These are phyloP conservation scores for Prunella strophiata DNA, from an alignment of 2,797 vertebrate genomes.

Conservation along the genomic window DNA sequence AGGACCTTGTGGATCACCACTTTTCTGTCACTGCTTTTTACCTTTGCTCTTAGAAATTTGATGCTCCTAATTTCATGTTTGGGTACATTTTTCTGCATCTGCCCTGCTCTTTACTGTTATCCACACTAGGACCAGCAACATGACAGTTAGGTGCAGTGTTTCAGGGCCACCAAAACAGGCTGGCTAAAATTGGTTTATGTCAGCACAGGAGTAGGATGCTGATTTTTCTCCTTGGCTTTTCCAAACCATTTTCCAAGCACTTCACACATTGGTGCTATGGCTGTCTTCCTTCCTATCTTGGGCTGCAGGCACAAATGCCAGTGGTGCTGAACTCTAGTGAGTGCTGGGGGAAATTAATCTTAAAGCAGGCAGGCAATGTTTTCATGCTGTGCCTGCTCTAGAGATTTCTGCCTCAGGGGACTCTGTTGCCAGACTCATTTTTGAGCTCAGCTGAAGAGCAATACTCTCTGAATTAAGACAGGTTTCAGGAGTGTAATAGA, in stretches of 20 bases:
- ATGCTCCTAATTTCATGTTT: not conserved
- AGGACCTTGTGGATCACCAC: not conserved
- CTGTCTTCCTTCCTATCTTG: not conserved
- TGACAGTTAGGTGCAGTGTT: not conserved
- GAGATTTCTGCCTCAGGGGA: not conserved
- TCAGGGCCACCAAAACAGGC: not conserved
- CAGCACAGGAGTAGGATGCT: not conserved
- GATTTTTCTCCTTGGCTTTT: not conserved
- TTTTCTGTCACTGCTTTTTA: not conserved
- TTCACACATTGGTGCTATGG: not conserved
- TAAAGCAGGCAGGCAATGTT: not conserved
- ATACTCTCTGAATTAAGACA: not conserved
- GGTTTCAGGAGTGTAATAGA: not conserved
- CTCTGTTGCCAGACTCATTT: not conserved
- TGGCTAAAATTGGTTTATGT: not conserved
- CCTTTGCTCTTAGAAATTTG: not conserved
- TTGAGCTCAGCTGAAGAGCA: not conserved
- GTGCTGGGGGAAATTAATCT: not conserved
- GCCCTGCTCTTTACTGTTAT: not conserved
- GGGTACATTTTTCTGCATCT: not conserved
- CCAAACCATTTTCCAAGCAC: not conserved
- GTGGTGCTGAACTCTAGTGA: not conserved
- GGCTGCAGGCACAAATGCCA: not conserved
- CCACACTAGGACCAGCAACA: not conserved
- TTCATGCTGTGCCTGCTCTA: not conserved